phyloP scores from a whole-genome alignment of 1,140 invertebrate genomes.

The Drosophila repleta region DNA sequence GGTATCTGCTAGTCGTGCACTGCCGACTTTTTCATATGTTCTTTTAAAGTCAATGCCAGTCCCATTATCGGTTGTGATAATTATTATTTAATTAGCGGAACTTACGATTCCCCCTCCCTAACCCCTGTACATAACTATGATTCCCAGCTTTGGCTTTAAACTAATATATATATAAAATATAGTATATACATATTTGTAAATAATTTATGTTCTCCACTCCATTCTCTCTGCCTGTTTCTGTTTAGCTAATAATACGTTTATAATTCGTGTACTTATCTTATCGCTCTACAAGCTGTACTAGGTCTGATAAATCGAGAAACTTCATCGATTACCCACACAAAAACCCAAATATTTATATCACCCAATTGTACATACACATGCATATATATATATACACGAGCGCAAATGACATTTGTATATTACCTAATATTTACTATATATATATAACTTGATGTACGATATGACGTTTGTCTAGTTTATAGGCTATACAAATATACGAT shows the following conservation, averaged over 20 bases:
- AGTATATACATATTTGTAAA: slow-evolving; percentile 31
- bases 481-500: slow-evolving; percentile 18
- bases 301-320: not conserved
- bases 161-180: not conserved
- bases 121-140: not conserved
- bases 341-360: slow-evolving; percentile 23
- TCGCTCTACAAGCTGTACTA: slow-evolving; percentile 21
- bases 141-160: slow-evolving; percentile 39
- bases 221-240: not conserved
- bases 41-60: slow-evolving; percentile 2
- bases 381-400: not conserved
- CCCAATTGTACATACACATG: slow-evolving; percentile 1
- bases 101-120: not conserved
- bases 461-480: slow-evolving; percentile 2
- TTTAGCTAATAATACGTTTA: slow-evolving; percentile 18
- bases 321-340: slow-evolving; percentile 22
- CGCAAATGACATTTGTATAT: slow-evolving; percentile 17
- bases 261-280: slow-evolving; percentile 45
- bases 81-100: slow-evolving; percentile 8
- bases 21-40: not conserved
- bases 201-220: slow-evolving; percentile 15
- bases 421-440: not conserved
- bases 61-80: slow-evolving; percentile 31
- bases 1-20: too few species aligned
- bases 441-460: too few species aligned